Evolutionary conservation across 2,113 vertebrate genomes (phyloP).

Genomic region (Silurus meridionalis): DNA sequence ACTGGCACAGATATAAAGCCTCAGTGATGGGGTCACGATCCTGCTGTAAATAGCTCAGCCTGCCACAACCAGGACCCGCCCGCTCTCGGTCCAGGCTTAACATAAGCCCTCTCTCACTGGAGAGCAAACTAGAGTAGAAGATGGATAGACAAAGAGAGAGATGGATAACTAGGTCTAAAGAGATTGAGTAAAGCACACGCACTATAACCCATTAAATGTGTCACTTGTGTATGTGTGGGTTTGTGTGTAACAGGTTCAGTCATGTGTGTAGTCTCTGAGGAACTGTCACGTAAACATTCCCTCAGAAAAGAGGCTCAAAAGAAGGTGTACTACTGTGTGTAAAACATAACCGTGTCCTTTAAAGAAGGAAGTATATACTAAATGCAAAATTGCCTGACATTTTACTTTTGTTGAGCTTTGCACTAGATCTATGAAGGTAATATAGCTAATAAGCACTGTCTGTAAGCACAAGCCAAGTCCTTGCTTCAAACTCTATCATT

Average conservation of each 20-base stretch:
- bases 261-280: conserved; percentile 8
- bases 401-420: not conserved
- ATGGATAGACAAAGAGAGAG: not conserved
- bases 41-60: conserved; percentile 35
- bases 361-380: not conserved
- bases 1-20: conserved; percentile 26
- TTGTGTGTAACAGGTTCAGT: conserved; percentile 41
- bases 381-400: not conserved
- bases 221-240: not conserved
- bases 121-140: not conserved
- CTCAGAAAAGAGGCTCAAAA: not conserved
- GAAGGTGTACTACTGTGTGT: not conserved
- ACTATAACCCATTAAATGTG: conserved; percentile 10
- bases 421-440: not conserved
- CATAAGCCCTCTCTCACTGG: conserved; percentile 32
- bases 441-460: not conserved
- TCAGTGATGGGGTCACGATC: conserved; percentile 43
- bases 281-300: conserved; percentile 44
- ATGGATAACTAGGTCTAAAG: not conserved
- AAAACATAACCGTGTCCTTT: not conserved
- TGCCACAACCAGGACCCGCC: conserved; percentile 5
- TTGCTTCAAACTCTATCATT: not conserved
- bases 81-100: conserved; percentile 18
- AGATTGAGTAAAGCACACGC: not conserved
- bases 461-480: not conserved